phyloP scores from a whole-genome alignment of 2,113 vertebrate genomes.

The Pelecanus crispus region DNA sequence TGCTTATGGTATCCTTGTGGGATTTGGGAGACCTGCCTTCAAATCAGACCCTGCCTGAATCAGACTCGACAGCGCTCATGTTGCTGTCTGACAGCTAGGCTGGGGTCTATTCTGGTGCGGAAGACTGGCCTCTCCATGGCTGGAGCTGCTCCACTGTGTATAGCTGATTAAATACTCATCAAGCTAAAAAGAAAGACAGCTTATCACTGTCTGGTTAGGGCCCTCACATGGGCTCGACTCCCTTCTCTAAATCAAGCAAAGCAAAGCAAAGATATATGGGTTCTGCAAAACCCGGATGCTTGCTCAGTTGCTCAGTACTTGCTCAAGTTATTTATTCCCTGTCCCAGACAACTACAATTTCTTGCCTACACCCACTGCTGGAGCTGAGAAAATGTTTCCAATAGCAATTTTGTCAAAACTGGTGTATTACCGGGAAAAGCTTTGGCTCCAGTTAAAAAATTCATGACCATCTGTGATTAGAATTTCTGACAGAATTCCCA shows the following conservation, averaged over 20 bases:
- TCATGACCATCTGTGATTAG: background rate
- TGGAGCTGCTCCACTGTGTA: background rate
- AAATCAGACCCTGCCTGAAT: background rate
- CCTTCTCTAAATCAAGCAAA: conserved; percentile 1
- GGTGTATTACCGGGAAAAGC: background rate
- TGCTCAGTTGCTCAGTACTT: background rate
- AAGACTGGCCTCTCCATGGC: background rate
- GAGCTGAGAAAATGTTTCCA: background rate
- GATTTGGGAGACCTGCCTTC: conserved; percentile 10
- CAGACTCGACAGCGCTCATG: background rate
- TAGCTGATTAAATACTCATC: conserved; percentile 1
- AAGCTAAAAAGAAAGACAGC: conserved; percentile 28
- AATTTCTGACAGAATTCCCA: background rate
- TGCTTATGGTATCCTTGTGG: background rate
- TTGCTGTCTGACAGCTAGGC: background rate
- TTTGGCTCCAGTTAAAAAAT: background rate
- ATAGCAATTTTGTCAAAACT: background rate
- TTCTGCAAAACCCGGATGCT: background rate
- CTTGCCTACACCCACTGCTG: background rate
- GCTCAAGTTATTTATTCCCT: background rate
- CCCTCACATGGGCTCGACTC: background rate
- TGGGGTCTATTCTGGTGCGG: conserved; percentile 1
- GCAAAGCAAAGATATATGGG: background rate
- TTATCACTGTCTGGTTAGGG: background rate
- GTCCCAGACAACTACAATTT: background rate